phyloP scores from a whole-genome alignment of 35 echinoderm and acorn worm species.

The Patiria miniata region DNA sequence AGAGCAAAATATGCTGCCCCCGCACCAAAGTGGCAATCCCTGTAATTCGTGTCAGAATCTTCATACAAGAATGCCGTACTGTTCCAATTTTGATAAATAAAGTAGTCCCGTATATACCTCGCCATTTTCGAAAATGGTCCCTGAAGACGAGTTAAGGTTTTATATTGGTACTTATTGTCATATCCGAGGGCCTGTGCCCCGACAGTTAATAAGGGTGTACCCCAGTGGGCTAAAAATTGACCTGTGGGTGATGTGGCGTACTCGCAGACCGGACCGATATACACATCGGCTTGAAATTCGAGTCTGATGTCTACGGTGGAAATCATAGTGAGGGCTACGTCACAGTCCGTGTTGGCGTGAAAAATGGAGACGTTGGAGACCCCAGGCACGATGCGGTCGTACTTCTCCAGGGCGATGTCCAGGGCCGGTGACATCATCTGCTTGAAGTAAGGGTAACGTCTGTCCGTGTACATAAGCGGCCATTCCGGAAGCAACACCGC shows the following conservation, averaged over 20 bases:
- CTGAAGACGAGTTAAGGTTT: slow-evolving; percentile 21
- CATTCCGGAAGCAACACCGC: neutral
- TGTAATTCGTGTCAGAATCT: neutral
- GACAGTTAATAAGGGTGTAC: slow-evolving; percentile 50
- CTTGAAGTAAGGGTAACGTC: slow-evolving; percentile 57
- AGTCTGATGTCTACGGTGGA: slow-evolving; percentile 18
- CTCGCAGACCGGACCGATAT: slow-evolving; percentile 62
- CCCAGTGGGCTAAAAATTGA: slow-evolving; percentile 52
- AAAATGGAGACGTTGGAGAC: slow-evolving; percentile 17
- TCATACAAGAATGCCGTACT: slow-evolving; percentile 26
- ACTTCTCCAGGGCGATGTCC: slow-evolving; percentile 64
- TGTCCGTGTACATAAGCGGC: neutral
- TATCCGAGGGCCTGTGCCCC: slow-evolving; percentile 39
- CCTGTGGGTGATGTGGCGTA: slow-evolving; percentile 38
- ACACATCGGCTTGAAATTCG: slow-evolving; percentile 30
- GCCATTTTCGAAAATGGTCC: slow-evolving; percentile 21
- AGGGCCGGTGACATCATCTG: slow-evolving; percentile 67
- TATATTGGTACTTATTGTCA: neutral
- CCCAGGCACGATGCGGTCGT: neutral
- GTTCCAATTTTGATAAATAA: slow-evolving; percentile 18
- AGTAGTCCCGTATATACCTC: neutral
- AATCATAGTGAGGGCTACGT: neutral
- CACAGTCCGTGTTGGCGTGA: slow-evolving; percentile 27
- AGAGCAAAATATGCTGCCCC: neutral
- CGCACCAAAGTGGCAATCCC: slow-evolving; percentile 11